These are phyloP conservation scores for Chiloscyllium punctatum DNA, from an alignment of 2,797 vertebrate species.

Conservation along the genomic window DNA sequence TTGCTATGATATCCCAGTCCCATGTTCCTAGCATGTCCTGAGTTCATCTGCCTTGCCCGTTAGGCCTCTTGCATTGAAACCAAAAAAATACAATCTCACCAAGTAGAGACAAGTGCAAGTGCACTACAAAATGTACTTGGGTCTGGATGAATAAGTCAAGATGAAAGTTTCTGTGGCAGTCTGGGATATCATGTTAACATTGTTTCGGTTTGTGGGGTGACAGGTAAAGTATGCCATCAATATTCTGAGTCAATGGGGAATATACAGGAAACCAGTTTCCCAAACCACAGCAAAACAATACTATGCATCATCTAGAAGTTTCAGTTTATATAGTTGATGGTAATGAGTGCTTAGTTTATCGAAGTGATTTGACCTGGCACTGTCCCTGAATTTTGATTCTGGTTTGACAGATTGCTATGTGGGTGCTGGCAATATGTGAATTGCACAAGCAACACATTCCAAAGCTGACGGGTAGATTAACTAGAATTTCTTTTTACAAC, in stretches of 20 bases:
- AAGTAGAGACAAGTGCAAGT: no score
- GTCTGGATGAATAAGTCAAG: neutral
- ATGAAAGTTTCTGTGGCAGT: neutral
- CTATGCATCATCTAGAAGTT: neutral
- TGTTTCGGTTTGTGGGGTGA: neutral
- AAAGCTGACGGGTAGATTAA: neutral
- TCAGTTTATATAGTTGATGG: neutral
- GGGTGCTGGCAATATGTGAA: neutral
- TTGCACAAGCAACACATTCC: neutral
- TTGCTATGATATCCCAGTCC: no score
- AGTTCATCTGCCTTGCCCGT: no score
- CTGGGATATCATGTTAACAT: neutral
- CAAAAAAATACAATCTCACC: no score
- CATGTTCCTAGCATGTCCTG: no score
- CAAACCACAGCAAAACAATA: neutral
- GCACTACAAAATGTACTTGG: neutral
- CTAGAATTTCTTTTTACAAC: neutral
- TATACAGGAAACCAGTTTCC: neutral
- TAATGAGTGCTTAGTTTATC: neutral
- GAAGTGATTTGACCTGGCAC: neutral
- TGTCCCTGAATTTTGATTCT: neutral
- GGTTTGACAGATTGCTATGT: neutral
- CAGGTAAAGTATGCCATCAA: neutral
- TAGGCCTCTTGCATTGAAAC: no score
- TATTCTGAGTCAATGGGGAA: neutral